Conservation (phyloP, 2,797 vertebrate genomes). For the Choloepus didactylus region DNA sequence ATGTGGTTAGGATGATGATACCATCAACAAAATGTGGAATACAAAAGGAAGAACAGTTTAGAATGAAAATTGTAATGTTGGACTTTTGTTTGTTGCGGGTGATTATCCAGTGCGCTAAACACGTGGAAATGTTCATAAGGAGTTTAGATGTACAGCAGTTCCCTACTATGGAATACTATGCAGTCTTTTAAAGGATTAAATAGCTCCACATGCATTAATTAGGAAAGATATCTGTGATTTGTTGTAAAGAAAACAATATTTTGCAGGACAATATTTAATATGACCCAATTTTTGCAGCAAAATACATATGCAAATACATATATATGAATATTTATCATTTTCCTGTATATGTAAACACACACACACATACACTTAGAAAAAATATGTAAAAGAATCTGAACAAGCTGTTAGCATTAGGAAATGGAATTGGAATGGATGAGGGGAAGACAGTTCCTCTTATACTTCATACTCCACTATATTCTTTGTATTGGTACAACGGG, state of each 20-base stretch:
- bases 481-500: background rate
- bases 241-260: background rate
- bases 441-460: background rate
- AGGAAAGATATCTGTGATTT: background rate
- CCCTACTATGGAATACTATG: background rate
- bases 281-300: background rate
- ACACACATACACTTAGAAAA: background rate
- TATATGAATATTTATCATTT: background rate
- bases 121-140: background rate
- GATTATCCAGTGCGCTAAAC: background rate
- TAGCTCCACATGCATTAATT: background rate
- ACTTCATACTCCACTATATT: background rate
- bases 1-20: background rate
- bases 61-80: background rate
- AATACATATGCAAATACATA: background rate
- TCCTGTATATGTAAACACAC: background rate
- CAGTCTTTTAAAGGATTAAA: background rate
- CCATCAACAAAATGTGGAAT: background rate
- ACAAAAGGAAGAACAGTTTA: background rate
- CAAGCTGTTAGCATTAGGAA: background rate
- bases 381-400: background rate
- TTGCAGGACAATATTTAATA: background rate
- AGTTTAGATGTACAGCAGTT: background rate
- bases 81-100: background rate
- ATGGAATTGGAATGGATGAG: background rate